Percentiles rank a stretch among this genome's conserved stretches.
These are phyloP conservation scores for Urosaurus nigricauda DNA, from an alignment of 2,797 vertebrate species.

Conservation along the genomic window DNA sequence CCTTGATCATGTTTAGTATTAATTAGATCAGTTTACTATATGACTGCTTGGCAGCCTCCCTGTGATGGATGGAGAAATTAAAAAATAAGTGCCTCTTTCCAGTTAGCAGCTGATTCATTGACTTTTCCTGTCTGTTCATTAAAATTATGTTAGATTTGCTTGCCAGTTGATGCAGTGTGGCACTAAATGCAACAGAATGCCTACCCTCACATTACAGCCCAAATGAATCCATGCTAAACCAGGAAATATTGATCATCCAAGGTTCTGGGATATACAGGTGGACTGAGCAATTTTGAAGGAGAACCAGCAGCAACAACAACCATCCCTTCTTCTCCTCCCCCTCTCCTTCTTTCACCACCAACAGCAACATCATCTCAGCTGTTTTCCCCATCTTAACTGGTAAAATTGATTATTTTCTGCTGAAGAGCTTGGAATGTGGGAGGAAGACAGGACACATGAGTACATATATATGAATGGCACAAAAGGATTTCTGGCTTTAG, in stretches of 20 bases:
- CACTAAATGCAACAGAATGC: conserved; percentile 19
- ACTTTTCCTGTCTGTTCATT: conserved; percentile 54
- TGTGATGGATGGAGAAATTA: conserved; percentile 56
- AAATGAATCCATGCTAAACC: conserved; percentile 59
- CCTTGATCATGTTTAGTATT: conserved; percentile 69
- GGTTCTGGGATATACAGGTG: conserved; percentile 31
- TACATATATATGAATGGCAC: too few species aligned
- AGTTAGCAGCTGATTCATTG: conserved; percentile 49
- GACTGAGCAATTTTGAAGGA: background rate
- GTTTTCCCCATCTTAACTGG: background rate
- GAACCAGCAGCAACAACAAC: too few species aligned
- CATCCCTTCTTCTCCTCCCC: too few species aligned
- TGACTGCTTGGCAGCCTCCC: conserved; percentile 51
- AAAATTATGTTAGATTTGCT: conserved; percentile 48
- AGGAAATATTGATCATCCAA: conserved; percentile 57
- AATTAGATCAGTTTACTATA: conserved; percentile 64
- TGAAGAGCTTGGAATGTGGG: background rate
- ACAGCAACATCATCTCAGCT: too few species aligned
- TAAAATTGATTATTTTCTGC: background rate
- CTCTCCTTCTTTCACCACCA: too few species aligned
- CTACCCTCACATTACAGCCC: conserved; percentile 51
- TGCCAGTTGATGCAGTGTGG: conserved; percentile 15
- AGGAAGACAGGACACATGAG: background rate
- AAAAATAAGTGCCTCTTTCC: conserved; percentile 53
- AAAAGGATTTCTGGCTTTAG: background rate